Evolutionary conservation across 2,888 invertebrate genomes (phyloP).

Genomic region (Nemapogon koenigi): DNA sequence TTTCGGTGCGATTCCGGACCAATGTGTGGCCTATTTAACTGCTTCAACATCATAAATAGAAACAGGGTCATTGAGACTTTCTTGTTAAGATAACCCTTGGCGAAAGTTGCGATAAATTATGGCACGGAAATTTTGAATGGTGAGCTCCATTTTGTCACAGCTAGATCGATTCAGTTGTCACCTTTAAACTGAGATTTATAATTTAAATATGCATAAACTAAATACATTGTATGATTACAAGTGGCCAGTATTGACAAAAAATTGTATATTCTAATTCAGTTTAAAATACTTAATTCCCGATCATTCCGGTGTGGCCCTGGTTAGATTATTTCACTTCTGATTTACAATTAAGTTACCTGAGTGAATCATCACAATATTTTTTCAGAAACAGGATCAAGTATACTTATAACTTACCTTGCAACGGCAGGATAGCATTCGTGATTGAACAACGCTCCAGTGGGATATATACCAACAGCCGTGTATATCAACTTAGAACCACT

Average conservation of each 20-base stretch:
- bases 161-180: too few relatives aligned
- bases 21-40: too few relatives aligned
- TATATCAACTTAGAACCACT: slow-evolving; percentile 61
- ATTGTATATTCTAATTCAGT: neutral
- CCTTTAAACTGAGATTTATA: neutral
- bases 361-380: neutral
- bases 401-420: slow-evolving; percentile 59
- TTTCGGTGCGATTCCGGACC: too few relatives aligned
- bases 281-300: neutral
- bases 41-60: neutral
- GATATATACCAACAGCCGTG: slow-evolving; percentile 76
- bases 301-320: neutral
- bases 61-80: neutral
- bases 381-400: neutral
- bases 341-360: neutral
- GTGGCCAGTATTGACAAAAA: neutral
- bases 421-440: slow-evolving; percentile 84
- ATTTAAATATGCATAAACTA: too few relatives aligned
- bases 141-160: neutral
- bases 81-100: neutral
- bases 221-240: neutral
- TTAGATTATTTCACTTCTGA: neutral
- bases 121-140: neutral
- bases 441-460: slow-evolving; percentile 80
- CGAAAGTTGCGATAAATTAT: neutral